phyloP scores from a whole-genome alignment of 2,797 vertebrate species.

The Myiotriccus ornatus region DNA sequence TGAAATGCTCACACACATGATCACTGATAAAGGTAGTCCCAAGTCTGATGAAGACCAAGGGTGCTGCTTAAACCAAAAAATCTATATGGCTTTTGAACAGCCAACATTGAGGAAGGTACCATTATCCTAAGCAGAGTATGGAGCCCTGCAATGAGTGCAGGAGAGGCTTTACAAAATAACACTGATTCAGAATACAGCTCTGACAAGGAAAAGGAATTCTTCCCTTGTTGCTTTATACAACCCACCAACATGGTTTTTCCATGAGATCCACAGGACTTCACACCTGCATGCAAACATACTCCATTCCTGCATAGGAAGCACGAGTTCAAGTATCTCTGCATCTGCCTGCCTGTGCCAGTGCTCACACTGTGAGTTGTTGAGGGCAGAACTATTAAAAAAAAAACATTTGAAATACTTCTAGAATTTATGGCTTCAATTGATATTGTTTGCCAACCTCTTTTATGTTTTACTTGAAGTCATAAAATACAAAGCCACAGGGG shows the following conservation, averaged over 20 bases:
- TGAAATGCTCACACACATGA: not conserved
- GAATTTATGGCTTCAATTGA: not conserved
- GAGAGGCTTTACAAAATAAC: not conserved
- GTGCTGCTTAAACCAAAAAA: not conserved
- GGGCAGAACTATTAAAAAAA: not conserved
- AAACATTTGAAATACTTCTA: not conserved
- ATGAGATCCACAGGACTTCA: not conserved
- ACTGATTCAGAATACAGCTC: not conserved
- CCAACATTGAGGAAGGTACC: not conserved
- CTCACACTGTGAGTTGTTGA: not conserved
- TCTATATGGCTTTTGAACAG: not conserved
- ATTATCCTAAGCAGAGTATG: not conserved
- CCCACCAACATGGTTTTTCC: not conserved
- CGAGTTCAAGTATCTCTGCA: not conserved
- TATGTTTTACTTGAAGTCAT: not conserved
- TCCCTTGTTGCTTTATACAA: not conserved
- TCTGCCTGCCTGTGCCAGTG: not conserved
- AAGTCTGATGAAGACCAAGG: not conserved
- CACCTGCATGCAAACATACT: fast-evolving
- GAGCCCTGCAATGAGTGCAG: not conserved
- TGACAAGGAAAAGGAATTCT: not conserved
- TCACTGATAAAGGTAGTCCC: not conserved
- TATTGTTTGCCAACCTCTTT: not conserved
- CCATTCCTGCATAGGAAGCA: not conserved
- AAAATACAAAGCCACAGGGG: not conserved